Base-by-base conservation (phyloP, 2,888 invertebrate genomes). In the Agelastica alni region DNA sequence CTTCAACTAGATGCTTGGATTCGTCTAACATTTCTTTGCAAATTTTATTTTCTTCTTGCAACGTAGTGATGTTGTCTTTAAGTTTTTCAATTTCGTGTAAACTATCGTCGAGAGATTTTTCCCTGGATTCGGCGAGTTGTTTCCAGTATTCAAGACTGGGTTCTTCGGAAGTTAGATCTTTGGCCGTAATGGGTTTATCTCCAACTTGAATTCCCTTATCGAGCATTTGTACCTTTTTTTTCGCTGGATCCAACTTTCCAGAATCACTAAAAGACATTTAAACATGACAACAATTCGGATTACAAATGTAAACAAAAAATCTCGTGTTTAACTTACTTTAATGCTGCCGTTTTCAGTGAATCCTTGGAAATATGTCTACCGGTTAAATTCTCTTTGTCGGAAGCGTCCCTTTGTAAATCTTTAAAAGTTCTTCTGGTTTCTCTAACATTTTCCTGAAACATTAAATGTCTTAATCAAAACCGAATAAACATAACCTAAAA, bases 141-240 rank as follows among this genome's bases (percentile, higher is more conserved):
- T 89, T 80, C 89, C 90, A 92, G 71, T 91, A 92, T 58, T 83
- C 83, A 68, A 86, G 85, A 52, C 89, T 85, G 2, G 91, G 86
- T 74, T 80, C 78, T 52, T 85, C 83, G 32, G 85, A 84, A 1
- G 86, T 89, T 26, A 91, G 78, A 72, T 91, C 91, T 62, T 85
- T 84, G 6, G 77, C 81, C 41, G 85, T 83, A 28, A 89, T 81
- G 66, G 80, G 79, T 31, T 57, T 46, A 39, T 80, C 77, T 53
- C 80, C 81, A 1, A 84, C 84, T 76, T 87, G 87, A n/a, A 83
- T 80, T 62, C 79, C 79, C 67, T 84, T 88, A 66, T 83, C 56
- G 47, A 59, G 80, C 61, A 75, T 80, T 54, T 77, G 64, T 65
- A 80, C 81, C 70, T 80, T 83, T 57, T 59, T 59, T 30, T 62